Evolutionary conservation across 2,888 invertebrate species (phyloP).

Genomic region (Lycocerus yunnanus): DNA sequence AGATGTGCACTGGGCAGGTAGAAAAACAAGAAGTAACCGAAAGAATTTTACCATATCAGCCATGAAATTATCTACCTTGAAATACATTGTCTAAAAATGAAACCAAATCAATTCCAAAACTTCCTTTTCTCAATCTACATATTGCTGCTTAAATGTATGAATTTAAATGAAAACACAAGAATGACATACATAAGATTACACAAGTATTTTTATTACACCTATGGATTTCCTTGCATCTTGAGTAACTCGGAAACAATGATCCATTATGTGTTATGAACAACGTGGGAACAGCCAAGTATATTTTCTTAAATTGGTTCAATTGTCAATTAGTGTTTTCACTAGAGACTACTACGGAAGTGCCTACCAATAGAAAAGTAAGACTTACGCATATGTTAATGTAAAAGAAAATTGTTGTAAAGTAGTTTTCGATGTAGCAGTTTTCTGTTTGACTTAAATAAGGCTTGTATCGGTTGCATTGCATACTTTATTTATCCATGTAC

Average conservation of each 20-base stretch:
- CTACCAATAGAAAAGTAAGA: slow-evolving; percentile 3
- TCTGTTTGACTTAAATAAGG: neutral
- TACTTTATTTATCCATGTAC: neutral
- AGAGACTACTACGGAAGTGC: slow-evolving; percentile 9
- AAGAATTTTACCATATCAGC: neutral
- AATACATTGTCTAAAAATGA: neutral
- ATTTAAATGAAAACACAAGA: neutral
- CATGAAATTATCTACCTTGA: neutral
- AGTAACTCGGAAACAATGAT: neutral
- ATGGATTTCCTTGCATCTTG: neutral
- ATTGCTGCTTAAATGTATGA: neutral
- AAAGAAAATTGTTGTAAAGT: slow-evolving; percentile 2
- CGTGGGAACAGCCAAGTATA: neutral
- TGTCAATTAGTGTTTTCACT: slow-evolving; percentile 9
- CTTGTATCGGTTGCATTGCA: neutral
- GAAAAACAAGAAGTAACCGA: neutral
- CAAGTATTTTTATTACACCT: neutral
- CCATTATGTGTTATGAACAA: neutral
- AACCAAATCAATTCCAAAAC: neutral
- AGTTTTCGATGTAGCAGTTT: neutral
- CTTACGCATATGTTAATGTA: slow-evolving; percentile 7
- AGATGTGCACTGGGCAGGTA: neutral
- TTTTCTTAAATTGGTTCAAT: neutral
- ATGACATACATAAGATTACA: neutral
- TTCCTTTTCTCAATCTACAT: neutral